Evolutionary conservation across 2,888 invertebrate species (phyloP).

Genomic region (Chymomyza procnemis): DNA sequence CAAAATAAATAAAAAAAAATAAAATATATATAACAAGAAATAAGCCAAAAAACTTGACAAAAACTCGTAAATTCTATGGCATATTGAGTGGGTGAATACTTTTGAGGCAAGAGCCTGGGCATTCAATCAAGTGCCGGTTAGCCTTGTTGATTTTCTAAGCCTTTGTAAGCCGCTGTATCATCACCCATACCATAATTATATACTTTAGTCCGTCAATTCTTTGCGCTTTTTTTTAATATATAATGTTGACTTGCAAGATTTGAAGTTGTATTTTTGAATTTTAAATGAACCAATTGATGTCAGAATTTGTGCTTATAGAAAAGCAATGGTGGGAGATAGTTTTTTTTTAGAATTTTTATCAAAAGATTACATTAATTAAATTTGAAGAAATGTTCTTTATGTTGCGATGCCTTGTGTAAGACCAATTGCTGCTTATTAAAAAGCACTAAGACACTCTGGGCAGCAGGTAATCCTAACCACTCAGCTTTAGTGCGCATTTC

Average conservation of each 20-base stretch:
- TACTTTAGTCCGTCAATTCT: no score
- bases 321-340: background rate
- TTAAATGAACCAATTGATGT: background rate
- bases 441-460: no score
- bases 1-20: conserved; percentile 61
- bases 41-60: conserved; percentile 36
- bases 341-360: background rate
- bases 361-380: no score
- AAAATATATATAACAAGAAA: conserved; percentile 65
- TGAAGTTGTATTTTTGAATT: background rate
- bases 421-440: no score
- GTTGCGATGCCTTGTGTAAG: no score
- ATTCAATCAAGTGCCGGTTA: background rate
- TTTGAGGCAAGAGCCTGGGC: background rate
- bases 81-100: background rate
- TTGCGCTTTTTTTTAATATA: background rate
- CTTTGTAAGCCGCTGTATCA: conserved; percentile 2
- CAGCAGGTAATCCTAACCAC: no score
- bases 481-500: no score
- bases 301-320: background rate
- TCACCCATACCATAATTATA: background rate
- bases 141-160: background rate
- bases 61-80: background rate
- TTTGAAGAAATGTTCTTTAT: no score
- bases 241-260: background rate